A percentile compares a stretch with the other conserved stretches of the same genome.
phyloP scores from a whole-genome alignment of 2,797 vertebrate species.

The Propithecus deckenii region DNA sequence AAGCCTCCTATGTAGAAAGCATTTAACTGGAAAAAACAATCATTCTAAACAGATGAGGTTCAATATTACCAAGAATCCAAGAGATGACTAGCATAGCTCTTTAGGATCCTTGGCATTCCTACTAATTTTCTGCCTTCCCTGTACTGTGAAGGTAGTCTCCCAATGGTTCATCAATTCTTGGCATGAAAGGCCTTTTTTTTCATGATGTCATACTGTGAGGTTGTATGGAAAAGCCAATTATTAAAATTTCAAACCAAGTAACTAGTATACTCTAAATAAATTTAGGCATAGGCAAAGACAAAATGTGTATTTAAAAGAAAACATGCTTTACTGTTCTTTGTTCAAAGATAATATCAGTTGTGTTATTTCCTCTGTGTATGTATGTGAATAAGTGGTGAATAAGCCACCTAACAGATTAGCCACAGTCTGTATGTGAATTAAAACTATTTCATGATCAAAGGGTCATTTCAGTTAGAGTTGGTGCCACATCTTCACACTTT shows the following conservation, averaged over 20 bases:
- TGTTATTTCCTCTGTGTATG: neutral
- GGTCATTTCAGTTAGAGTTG: neutral
- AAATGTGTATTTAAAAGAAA: neutral
- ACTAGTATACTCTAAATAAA: neutral
- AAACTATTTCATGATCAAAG: neutral
- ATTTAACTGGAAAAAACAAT: neutral
- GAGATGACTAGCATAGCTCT: neutral
- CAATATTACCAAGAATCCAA: neutral
- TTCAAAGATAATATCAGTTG: neutral
- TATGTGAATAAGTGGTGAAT: neutral
- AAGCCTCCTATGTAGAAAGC: neutral
- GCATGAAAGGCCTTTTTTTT: conserved; percentile 22
- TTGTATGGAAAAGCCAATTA: neutral
- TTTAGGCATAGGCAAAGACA: neutral
- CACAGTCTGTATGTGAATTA: neutral
- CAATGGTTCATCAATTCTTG: neutral
- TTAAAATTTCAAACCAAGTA: neutral
- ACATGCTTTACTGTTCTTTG: neutral
- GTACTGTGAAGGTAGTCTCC: neutral
- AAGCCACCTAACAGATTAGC: neutral
- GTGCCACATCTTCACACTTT: neutral
- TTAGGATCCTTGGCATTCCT: neutral
- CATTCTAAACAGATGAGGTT: neutral
- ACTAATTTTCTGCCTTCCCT: neutral
- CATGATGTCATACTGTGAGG: neutral